Conservation (phyloP, 2,113 vertebrate species). For the Ibidorhyncha struthersii region DNA sequence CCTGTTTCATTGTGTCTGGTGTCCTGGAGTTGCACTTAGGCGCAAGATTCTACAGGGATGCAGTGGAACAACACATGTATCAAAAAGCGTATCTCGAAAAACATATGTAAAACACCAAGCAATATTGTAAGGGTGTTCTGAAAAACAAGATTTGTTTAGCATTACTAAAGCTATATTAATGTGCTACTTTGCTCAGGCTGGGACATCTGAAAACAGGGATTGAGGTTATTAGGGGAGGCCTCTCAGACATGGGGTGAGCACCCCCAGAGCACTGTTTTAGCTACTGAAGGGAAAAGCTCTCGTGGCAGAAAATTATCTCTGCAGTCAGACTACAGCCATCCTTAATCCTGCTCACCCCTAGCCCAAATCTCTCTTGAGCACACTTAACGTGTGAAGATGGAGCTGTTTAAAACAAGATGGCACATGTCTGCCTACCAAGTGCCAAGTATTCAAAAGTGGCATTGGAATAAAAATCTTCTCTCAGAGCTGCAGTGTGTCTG, state of each 20-base stretch:
- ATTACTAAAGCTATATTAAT: neutral
- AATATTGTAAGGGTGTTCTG: neutral
- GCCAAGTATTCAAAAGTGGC: constrained; percentile 57
- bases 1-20: neutral
- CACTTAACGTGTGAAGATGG: neutral
- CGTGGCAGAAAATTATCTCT: neutral
- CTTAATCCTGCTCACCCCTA: constrained; percentile 18
- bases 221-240: neutral
- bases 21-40: neutral
- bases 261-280: neutral
- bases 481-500: neutral
- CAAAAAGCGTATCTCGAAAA: neutral
- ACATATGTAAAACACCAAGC: neutral
- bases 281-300: neutral
- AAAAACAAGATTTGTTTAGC: neutral
- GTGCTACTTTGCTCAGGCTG: neutral
- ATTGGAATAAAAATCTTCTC: neutral
- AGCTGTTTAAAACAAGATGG: constrained; percentile 43
- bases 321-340: neutral
- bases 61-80: neutral
- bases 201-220: neutral
- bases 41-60: neutral
- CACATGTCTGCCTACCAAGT: neutral
- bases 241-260: neutral
- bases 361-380: neutral